Conservation (phyloP, 2,888 invertebrate species). For the Aquatica leii region DNA sequence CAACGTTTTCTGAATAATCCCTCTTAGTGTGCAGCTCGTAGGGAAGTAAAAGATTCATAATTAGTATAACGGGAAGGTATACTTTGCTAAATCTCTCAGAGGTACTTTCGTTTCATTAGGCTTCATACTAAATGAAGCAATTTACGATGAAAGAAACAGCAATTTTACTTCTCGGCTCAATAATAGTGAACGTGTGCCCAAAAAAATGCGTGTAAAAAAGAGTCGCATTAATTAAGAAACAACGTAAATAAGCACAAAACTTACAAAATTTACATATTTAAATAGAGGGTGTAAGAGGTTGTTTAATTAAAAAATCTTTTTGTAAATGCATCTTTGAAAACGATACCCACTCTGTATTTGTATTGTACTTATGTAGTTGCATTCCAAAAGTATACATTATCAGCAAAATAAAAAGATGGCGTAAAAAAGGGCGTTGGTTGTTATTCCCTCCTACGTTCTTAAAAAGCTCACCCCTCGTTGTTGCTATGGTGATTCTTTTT, state of each 20-base stretch:
- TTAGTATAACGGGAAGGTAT: slow-evolving; percentile 41
- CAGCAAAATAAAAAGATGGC: slow-evolving; percentile 54
- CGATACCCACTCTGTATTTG: slow-evolving; percentile 19
- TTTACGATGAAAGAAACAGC: slow-evolving; percentile 53
- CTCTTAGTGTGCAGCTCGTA: slow-evolving; percentile 35
- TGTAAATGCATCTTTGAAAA: slow-evolving; percentile 15
- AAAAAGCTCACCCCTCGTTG: slow-evolving; percentile 53
- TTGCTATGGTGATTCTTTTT: slow-evolving; percentile 56
- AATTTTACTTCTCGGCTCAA: slow-evolving; percentile 50
- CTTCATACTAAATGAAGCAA: slow-evolving; percentile 52
- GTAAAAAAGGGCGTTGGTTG: slow-evolving; percentile 56
- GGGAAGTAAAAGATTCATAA: slow-evolving; percentile 46
- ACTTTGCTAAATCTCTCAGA: slow-evolving; percentile 42
- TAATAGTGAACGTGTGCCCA: slow-evolving; percentile 43
- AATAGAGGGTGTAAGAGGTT: slow-evolving; percentile 9
- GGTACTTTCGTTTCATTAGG: slow-evolving; percentile 46
- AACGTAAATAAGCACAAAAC: too few relatives aligned
- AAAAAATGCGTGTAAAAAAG: slow-evolving; percentile 1
- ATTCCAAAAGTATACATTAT: slow-evolving; percentile 33
- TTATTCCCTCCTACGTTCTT: slow-evolving; percentile 53
- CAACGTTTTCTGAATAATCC: slow-evolving; percentile 42
- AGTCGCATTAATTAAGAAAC: neutral
- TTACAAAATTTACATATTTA: too few relatives aligned
- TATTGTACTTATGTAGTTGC: slow-evolving; percentile 30
- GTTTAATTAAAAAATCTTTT: slow-evolving; percentile 15